phyloP scores from a whole-genome alignment of 2,113 vertebrate species.

The Terrapene triunguis region DNA sequence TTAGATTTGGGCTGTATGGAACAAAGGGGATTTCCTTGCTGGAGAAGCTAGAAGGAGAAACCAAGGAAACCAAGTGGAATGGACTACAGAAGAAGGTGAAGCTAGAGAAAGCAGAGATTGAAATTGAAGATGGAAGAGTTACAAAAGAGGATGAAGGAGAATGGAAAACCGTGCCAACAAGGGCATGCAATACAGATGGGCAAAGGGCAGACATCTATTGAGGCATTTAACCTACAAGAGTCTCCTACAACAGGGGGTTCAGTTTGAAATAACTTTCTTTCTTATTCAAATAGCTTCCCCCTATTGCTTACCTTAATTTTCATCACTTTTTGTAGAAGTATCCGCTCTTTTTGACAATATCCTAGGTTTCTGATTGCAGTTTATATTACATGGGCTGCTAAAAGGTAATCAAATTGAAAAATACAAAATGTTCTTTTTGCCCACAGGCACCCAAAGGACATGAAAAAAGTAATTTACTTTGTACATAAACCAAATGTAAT shows the following conservation, averaged over 20 bases:
- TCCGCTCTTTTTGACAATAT: constrained; percentile 18
- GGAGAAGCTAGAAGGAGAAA: not conserved
- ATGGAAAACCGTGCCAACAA: not conserved
- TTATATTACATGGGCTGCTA: constrained; percentile 42
- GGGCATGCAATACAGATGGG: not conserved
- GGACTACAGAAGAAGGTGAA: not conserved
- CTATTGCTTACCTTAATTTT: not conserved
- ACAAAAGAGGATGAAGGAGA: not conserved
- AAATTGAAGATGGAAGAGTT: not conserved
- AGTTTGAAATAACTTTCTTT: not conserved
- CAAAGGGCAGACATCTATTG: not conserved
- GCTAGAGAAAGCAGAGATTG: not conserved
- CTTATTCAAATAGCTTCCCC: not conserved
- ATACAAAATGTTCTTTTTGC: constrained; percentile 17
- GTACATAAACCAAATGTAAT: not conserved
- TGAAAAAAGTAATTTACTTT: constrained; percentile 2
- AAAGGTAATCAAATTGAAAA: constrained; percentile 53
- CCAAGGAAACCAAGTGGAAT: not conserved
- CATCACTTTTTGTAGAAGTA: not conserved
- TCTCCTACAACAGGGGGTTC: not conserved
- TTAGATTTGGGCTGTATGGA: accelerated
- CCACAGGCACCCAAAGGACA: constrained; percentile 13
- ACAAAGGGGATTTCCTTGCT: not conserved
- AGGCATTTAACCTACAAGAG: not conserved
- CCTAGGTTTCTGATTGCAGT: constrained; percentile 8